These are phyloP conservation scores for Recurvirostra avosetta DNA, from an alignment of 2,113 vertebrate genomes.

Conservation along the genomic window DNA sequence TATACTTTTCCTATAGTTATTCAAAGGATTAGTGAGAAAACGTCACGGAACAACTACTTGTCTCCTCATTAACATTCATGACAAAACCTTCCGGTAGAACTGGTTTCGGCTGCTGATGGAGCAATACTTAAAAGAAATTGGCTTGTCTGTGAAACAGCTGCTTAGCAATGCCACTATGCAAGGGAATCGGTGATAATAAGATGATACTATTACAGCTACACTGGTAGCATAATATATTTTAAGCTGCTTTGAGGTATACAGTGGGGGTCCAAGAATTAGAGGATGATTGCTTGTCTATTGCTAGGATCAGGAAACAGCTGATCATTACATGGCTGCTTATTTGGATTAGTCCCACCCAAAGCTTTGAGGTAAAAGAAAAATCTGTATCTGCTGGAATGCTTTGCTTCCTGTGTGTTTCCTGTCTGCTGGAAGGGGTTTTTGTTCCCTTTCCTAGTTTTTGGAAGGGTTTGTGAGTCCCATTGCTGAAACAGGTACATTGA, in stretches of 20 bases:
- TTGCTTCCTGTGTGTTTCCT: not conserved
- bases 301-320: not conserved
- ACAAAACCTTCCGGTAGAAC: conserved; percentile 50
- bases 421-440: not conserved
- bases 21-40: conserved; percentile 61
- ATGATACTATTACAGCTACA: conserved; percentile 52
- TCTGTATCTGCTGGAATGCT: not conserved
- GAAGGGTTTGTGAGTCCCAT: not conserved
- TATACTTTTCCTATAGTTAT: conserved; percentile 36
- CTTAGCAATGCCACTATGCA: conserved; percentile 58
- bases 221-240: conserved; percentile 23
- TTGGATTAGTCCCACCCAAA: not conserved
- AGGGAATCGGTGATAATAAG: conserved; percentile 67
- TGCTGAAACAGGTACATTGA: not conserved
- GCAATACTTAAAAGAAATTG: conserved; percentile 75
- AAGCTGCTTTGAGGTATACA: conserved; percentile 30
- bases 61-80: conserved; percentile 72
- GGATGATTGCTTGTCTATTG: not conserved
- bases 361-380: not conserved
- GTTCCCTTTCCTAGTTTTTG: not conserved
- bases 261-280: not conserved
- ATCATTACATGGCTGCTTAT: not conserved
- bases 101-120: conserved; percentile 67
- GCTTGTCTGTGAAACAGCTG: conserved; percentile 71
- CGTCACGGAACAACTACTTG: conserved; percentile 42